Evolutionary conservation across 2,888 invertebrate genomes (phyloP).

Genomic region (Parochlus steinenii): DNA sequence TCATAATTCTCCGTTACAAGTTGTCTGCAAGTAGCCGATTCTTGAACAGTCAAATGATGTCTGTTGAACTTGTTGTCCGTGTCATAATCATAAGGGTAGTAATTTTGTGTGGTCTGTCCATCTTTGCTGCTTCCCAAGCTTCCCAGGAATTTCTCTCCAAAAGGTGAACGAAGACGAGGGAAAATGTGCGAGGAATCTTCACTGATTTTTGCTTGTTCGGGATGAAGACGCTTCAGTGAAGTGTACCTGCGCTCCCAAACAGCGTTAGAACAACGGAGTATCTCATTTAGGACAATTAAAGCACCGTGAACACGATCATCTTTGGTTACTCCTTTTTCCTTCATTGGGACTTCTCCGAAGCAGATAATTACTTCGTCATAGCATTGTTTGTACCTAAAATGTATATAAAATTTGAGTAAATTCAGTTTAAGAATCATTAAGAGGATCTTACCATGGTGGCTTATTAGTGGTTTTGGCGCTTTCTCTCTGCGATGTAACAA

Average conservation of each 20-base stretch:
- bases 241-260: slow-evolving; percentile 71
- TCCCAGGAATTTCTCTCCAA: slow-evolving; percentile 27
- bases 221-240: slow-evolving; percentile 43
- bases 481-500: slow-evolving; percentile 91
- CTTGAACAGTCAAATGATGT: slow-evolving; percentile 38
- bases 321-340: slow-evolving; percentile 61
- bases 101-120: slow-evolving; percentile 17
- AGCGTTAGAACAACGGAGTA: slow-evolving; percentile 78
- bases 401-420: slow-evolving; percentile 3
- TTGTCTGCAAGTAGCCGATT: slow-evolving; percentile 73
- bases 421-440: slow-evolving; percentile 24
- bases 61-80: slow-evolving; percentile 15
- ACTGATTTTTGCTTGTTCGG: slow-evolving; percentile 18
- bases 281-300: slow-evolving; percentile 80
- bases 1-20: slow-evolving; percentile 71
- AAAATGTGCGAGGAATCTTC: slow-evolving; percentile 28
- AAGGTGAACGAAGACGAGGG: slow-evolving; percentile 32
- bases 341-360: slow-evolving; percentile 46
- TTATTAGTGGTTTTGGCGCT: slow-evolving; percentile 82
- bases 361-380: slow-evolving; percentile 76
- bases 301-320: slow-evolving; percentile 91
- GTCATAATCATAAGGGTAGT: slow-evolving; percentile 21
- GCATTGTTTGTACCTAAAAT: slow-evolving; percentile 60
- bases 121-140: slow-evolving; percentile 11
- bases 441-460: slow-evolving; percentile 81